Base-by-base conservation (phyloP, 1,140 invertebrate species). In the Platyscapa corneri region DNA sequence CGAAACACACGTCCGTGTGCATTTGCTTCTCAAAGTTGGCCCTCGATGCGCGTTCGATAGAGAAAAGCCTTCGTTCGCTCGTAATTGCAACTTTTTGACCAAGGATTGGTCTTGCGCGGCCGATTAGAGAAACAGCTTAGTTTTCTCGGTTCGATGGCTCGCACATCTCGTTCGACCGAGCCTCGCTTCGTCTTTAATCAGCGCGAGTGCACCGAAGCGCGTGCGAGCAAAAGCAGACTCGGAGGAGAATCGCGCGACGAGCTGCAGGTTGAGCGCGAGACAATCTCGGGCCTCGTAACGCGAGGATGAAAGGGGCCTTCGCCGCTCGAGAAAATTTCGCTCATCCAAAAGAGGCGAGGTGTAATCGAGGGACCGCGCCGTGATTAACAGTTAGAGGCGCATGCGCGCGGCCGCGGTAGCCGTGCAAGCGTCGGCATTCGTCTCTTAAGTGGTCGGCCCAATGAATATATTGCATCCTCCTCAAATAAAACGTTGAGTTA, bases 401-500 rank as follows among this genome's bases (percentile, higher is more conserved):
- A 64, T 76, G 74, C 74, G 30, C 75, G 39, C 12, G 42, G n/a
- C n/a, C 30, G 23, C 74, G 49, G 77, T 85, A 74, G 77, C 83
- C 46, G n/a, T 46, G 8, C 76, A 56, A 34, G 12, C 53, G 53
- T 65, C 49, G 60, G 32, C 84, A n/a, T 64, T 46, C 39, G 72
- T 27, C 70, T 70, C 86, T 87, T 86, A 83, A 89, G 86, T 88
- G 88, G 87, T 87, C 85, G 85, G 87, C 81, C 86, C 82, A 85
- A 87, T 87, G 89, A 89, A 90, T 90, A 90, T 90, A 90, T 88
- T 86, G 88, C 90, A 90, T 91, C 90, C 90, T 89, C 75, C 77
- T 88, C 83, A 87, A 89, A 90, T 92, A 92, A 92, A 92, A 91
- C 85, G 85, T 90, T 89, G 89, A 91, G 90, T 91, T 91, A 91